phyloP scores from a whole-genome alignment of 2,888 invertebrate species.

The Spatulosminthurus flaviceps region DNA sequence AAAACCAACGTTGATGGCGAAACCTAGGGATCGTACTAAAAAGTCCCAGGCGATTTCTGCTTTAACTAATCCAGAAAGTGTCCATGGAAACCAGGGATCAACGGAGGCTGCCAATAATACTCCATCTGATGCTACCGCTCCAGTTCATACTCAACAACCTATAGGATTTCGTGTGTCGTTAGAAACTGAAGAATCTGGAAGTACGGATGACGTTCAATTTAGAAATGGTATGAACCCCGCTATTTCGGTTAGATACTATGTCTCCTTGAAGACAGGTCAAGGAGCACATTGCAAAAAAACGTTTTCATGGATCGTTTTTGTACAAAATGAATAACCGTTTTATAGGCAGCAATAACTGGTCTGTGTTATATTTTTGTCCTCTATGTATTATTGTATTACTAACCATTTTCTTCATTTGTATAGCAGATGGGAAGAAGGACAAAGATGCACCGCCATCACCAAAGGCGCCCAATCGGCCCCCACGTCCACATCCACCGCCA shows the following conservation, averaged over 20 bases:
- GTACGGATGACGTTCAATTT: not conserved
- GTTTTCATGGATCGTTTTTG: too few relatives aligned
- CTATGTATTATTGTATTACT: too few relatives aligned
- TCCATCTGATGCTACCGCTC: conserved; percentile 10
- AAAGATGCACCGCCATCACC: conserved; percentile 33
- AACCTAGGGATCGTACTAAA: conserved; percentile 58
- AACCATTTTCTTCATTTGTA: too few relatives aligned
- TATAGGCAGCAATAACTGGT: too few relatives aligned
- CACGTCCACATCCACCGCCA: conserved; percentile 60
- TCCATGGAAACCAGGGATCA: not conserved
- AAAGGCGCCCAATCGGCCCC: conserved; percentile 52
- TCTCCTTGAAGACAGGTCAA: too few relatives aligned
- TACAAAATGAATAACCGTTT: too few relatives aligned
- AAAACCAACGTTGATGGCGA: conserved; percentile 59
- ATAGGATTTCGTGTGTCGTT: not conserved
- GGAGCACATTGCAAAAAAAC: too few relatives aligned
- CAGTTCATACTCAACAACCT: not conserved
- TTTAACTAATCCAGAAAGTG: conserved; percentile 18
- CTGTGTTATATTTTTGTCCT: too few relatives aligned
- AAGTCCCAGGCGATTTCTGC: conserved; percentile 42
- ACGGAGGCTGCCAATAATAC: not conserved
- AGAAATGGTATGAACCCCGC: conserved; percentile 14
- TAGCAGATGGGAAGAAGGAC: too few relatives aligned
- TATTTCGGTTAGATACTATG: too few relatives aligned
- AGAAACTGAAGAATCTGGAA: conserved; percentile 3